A percentile compares a stretch with the other conserved stretches of the same genome.
Evolutionary conservation across 2,888 invertebrate species (phyloP).

Genomic region (Eledone cirrhosa): DNA sequence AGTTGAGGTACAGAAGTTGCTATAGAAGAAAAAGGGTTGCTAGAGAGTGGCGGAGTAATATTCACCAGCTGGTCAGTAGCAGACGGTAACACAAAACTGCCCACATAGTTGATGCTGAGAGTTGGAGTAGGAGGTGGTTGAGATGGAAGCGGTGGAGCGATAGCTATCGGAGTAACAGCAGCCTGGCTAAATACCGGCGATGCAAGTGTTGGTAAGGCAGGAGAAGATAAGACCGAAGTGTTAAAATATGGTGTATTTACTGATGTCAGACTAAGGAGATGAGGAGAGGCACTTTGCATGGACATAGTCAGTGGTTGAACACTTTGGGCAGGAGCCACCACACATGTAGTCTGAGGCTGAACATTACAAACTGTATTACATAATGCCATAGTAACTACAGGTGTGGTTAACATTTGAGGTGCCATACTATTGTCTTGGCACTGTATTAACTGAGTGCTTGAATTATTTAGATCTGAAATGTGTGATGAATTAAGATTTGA

Average conservation of each 20-base stretch:
- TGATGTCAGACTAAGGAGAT: not conserved
- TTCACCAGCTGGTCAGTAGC: slow-evolving; percentile 17
- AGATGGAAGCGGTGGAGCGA: not conserved
- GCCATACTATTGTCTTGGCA: not conserved
- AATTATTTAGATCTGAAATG: no score
- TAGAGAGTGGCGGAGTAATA: slow-evolving; percentile 5
- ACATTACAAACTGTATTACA: slow-evolving; percentile 21
- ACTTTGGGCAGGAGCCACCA: slow-evolving; percentile 4
- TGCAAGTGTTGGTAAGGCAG: slow-evolving; percentile 24
- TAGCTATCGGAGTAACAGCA: slow-evolving; percentile 10
- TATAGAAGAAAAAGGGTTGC: slow-evolving; percentile 21
- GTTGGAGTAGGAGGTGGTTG: slow-evolving; percentile 21
- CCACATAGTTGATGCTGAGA: slow-evolving; percentile 21
- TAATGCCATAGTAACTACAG: slow-evolving; percentile 17
- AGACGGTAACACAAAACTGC: slow-evolving; percentile 22
- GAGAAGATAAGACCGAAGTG: slow-evolving; percentile 30
- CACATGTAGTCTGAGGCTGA: slow-evolving; percentile 12
- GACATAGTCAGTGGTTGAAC: not conserved
- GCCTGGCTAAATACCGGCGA: slow-evolving; percentile 2
- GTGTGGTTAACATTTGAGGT: slow-evolving; percentile 22
- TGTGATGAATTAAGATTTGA: no score
- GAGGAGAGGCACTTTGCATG: slow-evolving; percentile 23
- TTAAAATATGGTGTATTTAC: not conserved
- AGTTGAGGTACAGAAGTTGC: slow-evolving; percentile 22
- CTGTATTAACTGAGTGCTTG: no score